Conservation (phyloP, 2,797 vertebrate genomes). For the Spinus pinus region DNA sequence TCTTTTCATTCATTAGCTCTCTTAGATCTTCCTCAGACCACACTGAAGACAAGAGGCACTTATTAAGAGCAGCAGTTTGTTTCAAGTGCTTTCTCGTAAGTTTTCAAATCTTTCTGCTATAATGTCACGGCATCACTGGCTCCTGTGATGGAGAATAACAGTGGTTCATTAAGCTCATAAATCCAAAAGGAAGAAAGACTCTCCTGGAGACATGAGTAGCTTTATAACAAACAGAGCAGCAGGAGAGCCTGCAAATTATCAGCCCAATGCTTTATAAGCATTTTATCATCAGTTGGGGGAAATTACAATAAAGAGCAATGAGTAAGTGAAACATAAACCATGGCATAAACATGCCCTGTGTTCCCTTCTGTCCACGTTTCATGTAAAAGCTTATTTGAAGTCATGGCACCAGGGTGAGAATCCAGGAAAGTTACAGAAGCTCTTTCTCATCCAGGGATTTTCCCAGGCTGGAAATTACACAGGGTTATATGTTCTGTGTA, state of each 20-base stretch:
- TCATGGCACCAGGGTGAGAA: not conserved
- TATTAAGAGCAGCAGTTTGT: slow-evolving; percentile 40
- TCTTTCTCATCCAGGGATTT: not conserved
- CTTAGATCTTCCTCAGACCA: slow-evolving; percentile 51
- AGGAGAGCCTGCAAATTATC: slow-evolving; percentile 64
- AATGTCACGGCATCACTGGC: slow-evolving; percentile 24
- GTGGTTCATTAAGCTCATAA: slow-evolving; percentile 60
- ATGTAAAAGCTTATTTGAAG: not conserved
- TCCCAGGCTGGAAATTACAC: not conserved
- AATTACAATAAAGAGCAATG: slow-evolving; percentile 49
- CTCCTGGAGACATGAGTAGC: slow-evolving; percentile 41
- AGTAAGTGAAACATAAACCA: slow-evolving; percentile 9
- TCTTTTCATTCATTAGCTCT: slow-evolving; percentile 1
- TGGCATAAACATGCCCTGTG: not conserved
- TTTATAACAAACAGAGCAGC: slow-evolving; percentile 62
- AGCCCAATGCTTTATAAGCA: slow-evolving; percentile 38
- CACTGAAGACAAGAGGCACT: slow-evolving; percentile 39
- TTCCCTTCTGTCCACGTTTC: not conserved
- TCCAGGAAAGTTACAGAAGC: not conserved
- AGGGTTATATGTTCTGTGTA: not conserved
- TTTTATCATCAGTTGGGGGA: slow-evolving; percentile 42
- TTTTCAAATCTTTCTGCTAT: slow-evolving; percentile 46
- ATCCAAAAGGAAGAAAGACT: slow-evolving; percentile 59
- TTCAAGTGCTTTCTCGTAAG: slow-evolving; percentile 38
- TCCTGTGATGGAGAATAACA: slow-evolving; percentile 41